phyloP scores from a whole-genome alignment of 2,797 vertebrate species.

The Tiaroga cobitis region DNA sequence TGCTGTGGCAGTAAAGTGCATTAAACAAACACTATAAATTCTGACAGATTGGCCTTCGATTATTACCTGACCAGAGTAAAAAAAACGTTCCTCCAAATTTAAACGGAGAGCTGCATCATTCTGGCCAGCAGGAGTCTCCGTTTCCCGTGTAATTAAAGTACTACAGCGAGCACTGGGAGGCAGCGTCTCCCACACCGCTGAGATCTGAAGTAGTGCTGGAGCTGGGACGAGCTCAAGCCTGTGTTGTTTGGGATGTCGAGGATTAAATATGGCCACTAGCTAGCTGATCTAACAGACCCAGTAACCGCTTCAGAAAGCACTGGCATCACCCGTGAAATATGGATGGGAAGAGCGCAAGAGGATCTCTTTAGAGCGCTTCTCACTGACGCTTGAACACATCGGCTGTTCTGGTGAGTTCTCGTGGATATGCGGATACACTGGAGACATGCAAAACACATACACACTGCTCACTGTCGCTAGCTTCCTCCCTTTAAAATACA shows the following conservation, averaged over 20 bases:
- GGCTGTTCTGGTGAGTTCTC: slow-evolving; percentile 64
- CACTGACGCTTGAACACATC: slow-evolving; percentile 45
- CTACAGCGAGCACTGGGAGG: slow-evolving; percentile 1
- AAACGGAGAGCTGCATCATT: neutral
- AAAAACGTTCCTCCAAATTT: neutral
- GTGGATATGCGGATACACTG: slow-evolving; percentile 54
- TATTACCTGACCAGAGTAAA: neutral
- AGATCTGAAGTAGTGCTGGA: slow-evolving; percentile 50
- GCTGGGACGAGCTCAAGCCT: slow-evolving; percentile 57
- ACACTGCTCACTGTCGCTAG: slow-evolving; percentile 24
- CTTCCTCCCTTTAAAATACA: neutral
- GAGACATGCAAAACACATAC: slow-evolving; percentile 40
- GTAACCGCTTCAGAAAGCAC: slow-evolving; percentile 59
- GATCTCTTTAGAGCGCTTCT: slow-evolving; percentile 47
- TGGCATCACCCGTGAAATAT: slow-evolving; percentile 70
- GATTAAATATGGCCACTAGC: slow-evolving; percentile 81
- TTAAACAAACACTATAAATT: neutral
- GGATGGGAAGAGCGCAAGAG: slow-evolving; percentile 61
- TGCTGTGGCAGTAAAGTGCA: neutral
- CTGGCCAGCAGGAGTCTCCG: slow-evolving; percentile 56
- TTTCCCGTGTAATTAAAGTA: slow-evolving; percentile 28
- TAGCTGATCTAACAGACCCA: slow-evolving; percentile 66
- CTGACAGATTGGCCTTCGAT: neutral
- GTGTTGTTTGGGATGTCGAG: slow-evolving; percentile 74
- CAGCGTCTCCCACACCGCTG: slow-evolving; percentile 54